Base-by-base conservation (phyloP, 2,113 vertebrate species). In the Crotalus tigris region DNA sequence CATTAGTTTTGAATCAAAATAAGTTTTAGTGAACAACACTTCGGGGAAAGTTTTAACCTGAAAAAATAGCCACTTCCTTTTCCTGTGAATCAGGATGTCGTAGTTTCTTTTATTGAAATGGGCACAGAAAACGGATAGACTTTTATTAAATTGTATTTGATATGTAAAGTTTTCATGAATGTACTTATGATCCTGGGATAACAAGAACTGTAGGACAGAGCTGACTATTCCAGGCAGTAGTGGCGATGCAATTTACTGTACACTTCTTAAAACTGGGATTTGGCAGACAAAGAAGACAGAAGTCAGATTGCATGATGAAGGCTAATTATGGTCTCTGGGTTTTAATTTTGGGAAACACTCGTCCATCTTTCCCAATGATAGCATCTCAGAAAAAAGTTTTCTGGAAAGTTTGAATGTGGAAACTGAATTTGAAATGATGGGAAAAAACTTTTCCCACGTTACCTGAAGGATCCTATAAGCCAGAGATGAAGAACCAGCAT, bases 11-110 rank as follows among this genome's bases (percentile, higher is more conserved):
- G 53, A 58, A 81, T 23, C 5, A 87, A 92, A 97, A 97, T 95
- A n/a, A 94, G 94, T 75, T 94, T 90, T 96, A 97, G 95, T 96
- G 97, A 98, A 97, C 97, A 97, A 75, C 92, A 91, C 91, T 95
- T 95, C 96, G 97, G 96, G 97, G 97, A 98, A 97, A 49, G 95
- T 96, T 96, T 94, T 86, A 90, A 95, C 89, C 58, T 90, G 95
- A 85, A 96, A 96, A 94, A 94, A 86, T 90, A 92, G 96, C 97
- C 97, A 96, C 96, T 94, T 97, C 59, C 90, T 97, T 96, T 98
- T 97, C 97, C 97, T 97, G 97, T 95, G 93, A 93, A 92, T 89
- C 94, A 94, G 95, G 95, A 96, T 95, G 87, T 55, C 94, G 57
- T 92, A 58, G 33, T n/a, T 44, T 61, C 61, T 94, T 96, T 94